These are phyloP conservation scores for Saccostrea cuccullata DNA, from an alignment of 1,140 invertebrate species.

Conservation along the genomic window DNA sequence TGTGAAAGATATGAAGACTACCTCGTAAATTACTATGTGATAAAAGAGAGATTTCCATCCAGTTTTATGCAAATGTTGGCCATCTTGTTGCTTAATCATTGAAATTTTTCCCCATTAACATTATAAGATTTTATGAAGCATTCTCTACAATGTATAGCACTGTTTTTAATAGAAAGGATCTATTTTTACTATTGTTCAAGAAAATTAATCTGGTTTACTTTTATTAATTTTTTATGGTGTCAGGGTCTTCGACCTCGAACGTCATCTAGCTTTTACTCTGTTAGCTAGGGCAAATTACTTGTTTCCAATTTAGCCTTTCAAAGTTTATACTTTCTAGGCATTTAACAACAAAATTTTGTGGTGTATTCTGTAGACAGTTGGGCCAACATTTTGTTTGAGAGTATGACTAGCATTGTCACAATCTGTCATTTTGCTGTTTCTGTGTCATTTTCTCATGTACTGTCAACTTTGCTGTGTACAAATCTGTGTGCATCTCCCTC, in stretches of 20 bases:
- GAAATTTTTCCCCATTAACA: not conserved
- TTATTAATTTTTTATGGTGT: not conserved
- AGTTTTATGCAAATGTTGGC: slow-evolving; percentile 32
- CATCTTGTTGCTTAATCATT: slow-evolving; percentile 7
- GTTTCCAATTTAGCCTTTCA: not conserved
- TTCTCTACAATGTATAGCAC: not conserved
- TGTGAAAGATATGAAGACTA: not conserved
- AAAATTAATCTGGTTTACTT: not conserved
- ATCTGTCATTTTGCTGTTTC: not conserved
- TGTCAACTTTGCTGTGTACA: not conserved
- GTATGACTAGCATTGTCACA: slow-evolving; percentile 6
- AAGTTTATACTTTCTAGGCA: not conserved
- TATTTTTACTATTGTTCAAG: not conserved
- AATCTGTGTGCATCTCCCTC: not conserved
- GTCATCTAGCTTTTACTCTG: not conserved
- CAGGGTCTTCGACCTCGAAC: too few relatives aligned
- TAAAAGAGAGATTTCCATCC: slow-evolving; percentile 22
- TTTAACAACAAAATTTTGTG: not conserved
- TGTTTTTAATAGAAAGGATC: not conserved
- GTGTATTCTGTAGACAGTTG: not conserved
- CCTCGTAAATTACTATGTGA: slow-evolving; percentile 26
- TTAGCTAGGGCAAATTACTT: not conserved
- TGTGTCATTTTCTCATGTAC: not conserved
- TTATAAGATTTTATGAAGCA: not conserved
- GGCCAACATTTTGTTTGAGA: slow-evolving; percentile 2